Conservation (phyloP, 2,113 vertebrate species). For the Sigmodon hispidus region DNA sequence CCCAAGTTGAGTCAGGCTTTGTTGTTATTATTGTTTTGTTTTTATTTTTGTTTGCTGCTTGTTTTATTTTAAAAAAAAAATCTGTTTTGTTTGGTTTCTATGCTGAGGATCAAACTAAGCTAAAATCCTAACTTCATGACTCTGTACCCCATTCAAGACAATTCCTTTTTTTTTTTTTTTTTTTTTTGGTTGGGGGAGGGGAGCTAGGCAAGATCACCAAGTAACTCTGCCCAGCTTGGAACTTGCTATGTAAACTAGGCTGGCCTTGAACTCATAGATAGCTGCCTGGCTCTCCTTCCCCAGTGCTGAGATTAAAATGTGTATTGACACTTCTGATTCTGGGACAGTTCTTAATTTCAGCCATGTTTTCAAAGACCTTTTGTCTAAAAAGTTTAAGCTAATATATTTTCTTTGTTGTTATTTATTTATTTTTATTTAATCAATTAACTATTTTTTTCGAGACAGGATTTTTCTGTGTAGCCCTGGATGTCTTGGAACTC, state of each 20-base stretch:
- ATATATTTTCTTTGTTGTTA: background rate
- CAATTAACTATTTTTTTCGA: background rate
- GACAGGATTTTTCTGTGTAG: background rate
- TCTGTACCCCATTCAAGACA: background rate
- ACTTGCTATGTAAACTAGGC: background rate
- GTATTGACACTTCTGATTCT: background rate
- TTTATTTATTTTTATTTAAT: too few relatives aligned
- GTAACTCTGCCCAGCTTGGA: background rate
- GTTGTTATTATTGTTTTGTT: background rate
- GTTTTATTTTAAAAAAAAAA: background rate
- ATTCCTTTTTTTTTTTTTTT: background rate
- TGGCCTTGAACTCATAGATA: background rate
- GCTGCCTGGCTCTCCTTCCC: background rate
- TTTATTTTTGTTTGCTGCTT: background rate
- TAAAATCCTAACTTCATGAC: background rate
- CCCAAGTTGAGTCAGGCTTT: background rate
- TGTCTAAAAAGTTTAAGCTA: background rate
- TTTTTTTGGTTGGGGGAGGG: background rate
- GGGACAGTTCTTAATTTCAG: conserved; percentile 3
- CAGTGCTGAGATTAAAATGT: background rate
- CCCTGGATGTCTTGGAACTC: background rate
- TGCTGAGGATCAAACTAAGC: background rate
- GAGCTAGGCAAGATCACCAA: background rate
- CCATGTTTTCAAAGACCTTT: background rate
- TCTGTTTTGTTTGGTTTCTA: background rate